Evolutionary conservation across 1,140 invertebrate genomes (phyloP).

Genomic region (Drosophila insularis): DNA sequence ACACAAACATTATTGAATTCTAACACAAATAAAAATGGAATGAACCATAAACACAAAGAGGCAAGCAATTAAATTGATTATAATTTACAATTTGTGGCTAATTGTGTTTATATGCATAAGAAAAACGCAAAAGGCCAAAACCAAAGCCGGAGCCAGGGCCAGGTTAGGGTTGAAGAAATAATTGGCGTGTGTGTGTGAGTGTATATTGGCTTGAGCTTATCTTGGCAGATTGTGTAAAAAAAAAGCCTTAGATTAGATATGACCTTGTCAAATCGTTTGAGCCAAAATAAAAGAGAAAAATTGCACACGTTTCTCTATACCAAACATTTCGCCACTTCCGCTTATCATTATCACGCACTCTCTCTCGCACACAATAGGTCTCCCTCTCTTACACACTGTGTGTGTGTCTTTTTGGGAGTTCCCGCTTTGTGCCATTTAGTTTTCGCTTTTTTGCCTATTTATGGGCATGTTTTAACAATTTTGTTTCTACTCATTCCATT

Average conservation of each 20-base stretch:
- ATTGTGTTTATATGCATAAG: neutral
- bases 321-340: neutral
- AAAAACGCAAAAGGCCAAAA: neutral
- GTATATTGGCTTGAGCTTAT: neutral
- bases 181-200: neutral
- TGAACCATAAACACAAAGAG: slow-evolving; percentile 2
- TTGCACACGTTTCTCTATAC: slow-evolving; percentile 1
- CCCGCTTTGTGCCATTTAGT: slow-evolving; percentile 19
- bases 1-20: slow-evolving; percentile 28
- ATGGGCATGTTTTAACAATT: slow-evolving; percentile 63
- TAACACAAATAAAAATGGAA: slow-evolving; percentile 13
- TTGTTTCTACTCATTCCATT: neutral
- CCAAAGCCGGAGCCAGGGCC: neutral
- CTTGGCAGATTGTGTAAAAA: neutral
- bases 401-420: slow-evolving; percentile 21
- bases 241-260: slow-evolving; percentile 41
- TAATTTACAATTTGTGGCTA: slow-evolving; percentile 18
- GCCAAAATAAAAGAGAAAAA: neutral
- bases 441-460: slow-evolving; percentile 65
- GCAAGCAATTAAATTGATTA: slow-evolving; percentile 18
- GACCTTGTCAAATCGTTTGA: slow-evolving; percentile 48
- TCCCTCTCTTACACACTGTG: neutral
- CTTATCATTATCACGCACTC: neutral
- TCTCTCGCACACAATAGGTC: neutral
- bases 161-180: too few relatives aligned